Percentiles rank a stretch among this genome's conserved stretches.
Evolutionary conservation across 2,888 invertebrate species (phyloP).

Genomic region (Pollenia angustigena): DNA sequence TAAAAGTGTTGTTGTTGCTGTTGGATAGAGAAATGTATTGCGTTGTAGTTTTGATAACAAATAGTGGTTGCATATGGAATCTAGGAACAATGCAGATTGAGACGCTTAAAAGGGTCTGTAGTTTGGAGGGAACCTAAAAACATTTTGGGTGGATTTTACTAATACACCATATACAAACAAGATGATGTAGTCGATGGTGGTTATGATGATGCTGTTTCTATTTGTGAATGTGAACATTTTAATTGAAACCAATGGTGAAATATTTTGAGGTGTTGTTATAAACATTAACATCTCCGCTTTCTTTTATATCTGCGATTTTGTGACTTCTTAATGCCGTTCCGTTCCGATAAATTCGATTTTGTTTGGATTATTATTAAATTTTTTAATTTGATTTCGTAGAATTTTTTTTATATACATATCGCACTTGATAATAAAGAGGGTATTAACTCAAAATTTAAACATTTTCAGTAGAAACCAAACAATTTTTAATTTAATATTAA

Average conservation of each 20-base stretch:
- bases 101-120: background rate
- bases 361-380: slow-evolving; percentile 22
- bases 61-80: slow-evolving; percentile 8
- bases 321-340: background rate
- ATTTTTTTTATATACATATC: background rate
- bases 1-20: background rate
- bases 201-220: background rate
- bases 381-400: slow-evolving; percentile 2
- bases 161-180: background rate
- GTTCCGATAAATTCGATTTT: slow-evolving; percentile 23
- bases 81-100: background rate
- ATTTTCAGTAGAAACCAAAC: too few species aligned
- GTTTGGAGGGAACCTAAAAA: background rate
- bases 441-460: too few species aligned
- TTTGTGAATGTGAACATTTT: slow-evolving; percentile 5
- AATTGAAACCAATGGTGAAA: background rate
- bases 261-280: background rate
- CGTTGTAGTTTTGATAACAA: slow-evolving; percentile 5
- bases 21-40: background rate
- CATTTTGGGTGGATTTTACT: slow-evolving; percentile 1
- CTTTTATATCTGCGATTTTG: background rate
- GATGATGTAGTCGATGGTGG: background rate
- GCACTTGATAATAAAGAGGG: too few species aligned
- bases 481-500: too few species aligned
- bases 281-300: slow-evolving; percentile 4